Evolutionary conservation across 2,113 vertebrate species (phyloP).

Genomic region (Cynocephalus volans): DNA sequence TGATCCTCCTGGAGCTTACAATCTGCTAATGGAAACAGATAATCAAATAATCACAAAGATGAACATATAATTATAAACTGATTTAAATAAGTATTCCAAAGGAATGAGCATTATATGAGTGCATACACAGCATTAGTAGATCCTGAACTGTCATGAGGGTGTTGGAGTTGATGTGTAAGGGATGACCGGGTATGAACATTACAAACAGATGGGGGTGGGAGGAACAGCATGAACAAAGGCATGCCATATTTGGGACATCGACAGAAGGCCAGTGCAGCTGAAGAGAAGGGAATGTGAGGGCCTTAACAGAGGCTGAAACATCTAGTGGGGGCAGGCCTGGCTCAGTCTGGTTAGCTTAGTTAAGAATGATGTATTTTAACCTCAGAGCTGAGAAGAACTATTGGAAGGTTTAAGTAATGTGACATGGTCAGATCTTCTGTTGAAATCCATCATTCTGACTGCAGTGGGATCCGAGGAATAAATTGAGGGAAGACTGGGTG

Average conservation of each 20-base stretch:
- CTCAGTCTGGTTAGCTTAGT: background rate
- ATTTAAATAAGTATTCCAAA: background rate
- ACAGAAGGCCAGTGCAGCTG: background rate
- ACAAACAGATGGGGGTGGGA: too few species aligned
- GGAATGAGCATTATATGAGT: background rate
- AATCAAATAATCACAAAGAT: background rate
- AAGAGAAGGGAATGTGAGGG: background rate
- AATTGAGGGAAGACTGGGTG: background rate
- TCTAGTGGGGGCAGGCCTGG: background rate
- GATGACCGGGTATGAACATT: background rate
- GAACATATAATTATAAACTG: background rate
- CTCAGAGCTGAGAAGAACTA: background rate
- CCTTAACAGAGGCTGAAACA: background rate
- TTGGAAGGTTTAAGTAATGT: background rate
- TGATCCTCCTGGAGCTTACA: background rate
- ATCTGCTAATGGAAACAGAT: background rate
- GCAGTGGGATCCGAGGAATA: background rate
- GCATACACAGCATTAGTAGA: background rate
- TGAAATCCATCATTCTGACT: background rate
- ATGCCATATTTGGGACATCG: background rate
- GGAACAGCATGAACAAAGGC: background rate
- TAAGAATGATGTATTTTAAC: background rate
- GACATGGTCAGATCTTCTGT: background rate
- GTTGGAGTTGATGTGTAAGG: background rate
- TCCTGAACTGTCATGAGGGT: background rate